Evolutionary conservation across 2,113 vertebrate species (phyloP).

Genomic region (Promerops cafer): DNA sequence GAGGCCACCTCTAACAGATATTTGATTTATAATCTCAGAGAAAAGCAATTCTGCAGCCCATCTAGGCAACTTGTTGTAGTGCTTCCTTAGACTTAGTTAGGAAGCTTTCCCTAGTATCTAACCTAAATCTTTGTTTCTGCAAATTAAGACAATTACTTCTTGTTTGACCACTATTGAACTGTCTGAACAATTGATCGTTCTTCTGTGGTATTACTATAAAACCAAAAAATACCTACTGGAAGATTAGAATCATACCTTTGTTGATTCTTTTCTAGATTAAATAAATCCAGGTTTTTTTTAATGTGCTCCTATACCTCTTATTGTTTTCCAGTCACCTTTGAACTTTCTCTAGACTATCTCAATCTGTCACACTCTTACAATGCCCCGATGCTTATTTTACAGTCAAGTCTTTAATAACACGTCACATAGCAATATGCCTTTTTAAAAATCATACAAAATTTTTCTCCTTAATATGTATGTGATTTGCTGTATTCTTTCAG

Average conservation of each 20-base stretch:
- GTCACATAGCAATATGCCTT: not conserved
- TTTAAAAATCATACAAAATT: not conserved
- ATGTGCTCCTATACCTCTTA: not conserved
- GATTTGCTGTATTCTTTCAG: not conserved
- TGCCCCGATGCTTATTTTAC: not conserved
- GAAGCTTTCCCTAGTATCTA: not conserved
- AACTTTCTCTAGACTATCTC: not conserved
- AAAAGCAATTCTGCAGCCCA: not conserved
- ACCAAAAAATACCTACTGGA: not conserved
- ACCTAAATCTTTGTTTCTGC: not conserved
- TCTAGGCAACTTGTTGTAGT: not conserved
- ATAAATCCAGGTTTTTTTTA: not conserved
- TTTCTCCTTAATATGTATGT: not conserved
- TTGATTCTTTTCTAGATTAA: not conserved
- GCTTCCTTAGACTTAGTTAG: not conserved
- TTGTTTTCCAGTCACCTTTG: not conserved
- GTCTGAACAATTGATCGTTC: not conserved
- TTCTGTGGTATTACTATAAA: not conserved
- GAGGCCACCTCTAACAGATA: not conserved
- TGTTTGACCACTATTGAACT: not conserved
- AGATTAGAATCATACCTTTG: not conserved
- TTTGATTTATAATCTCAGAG: not conserved
- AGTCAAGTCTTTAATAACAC: not conserved
- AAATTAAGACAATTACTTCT: not conserved
- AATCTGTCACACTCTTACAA: not conserved